These are phyloP conservation scores for Plebejus argus DNA, from an alignment of 2,888 invertebrate genomes.

Conservation along the genomic window DNA sequence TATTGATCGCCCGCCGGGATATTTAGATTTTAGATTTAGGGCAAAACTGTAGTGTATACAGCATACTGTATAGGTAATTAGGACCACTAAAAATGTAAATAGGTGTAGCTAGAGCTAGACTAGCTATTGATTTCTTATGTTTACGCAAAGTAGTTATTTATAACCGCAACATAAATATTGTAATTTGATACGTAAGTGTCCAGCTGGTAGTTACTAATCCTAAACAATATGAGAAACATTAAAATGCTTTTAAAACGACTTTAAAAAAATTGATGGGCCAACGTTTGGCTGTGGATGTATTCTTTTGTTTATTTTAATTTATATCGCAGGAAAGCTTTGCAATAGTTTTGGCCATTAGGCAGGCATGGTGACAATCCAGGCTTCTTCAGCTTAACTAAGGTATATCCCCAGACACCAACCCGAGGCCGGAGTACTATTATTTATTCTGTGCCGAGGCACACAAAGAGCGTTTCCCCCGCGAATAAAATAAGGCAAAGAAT, in stretches of 20 bases:
- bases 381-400: too few relatives aligned
- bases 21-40: background rate
- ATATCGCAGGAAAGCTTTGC: background rate
- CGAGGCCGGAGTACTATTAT: too few relatives aligned
- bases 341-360: background rate
- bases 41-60: background rate
- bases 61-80: background rate
- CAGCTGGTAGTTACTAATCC: background rate
- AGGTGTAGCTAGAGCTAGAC: background rate
- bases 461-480: too few relatives aligned
- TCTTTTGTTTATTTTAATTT: too few relatives aligned
- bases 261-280: too few relatives aligned
- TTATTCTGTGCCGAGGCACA: too few relatives aligned
- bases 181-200: background rate
- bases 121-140: background rate
- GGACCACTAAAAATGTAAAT: background rate
- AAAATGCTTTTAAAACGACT: background rate
- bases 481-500: too few relatives aligned
- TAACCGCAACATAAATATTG: conserved; percentile 1
- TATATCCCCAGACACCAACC: too few relatives aligned
- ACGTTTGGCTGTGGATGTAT: too few relatives aligned
- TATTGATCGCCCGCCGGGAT: background rate
- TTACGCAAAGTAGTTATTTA: background rate
- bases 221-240: background rate
- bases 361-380: too few relatives aligned